phyloP scores from a whole-genome alignment of 2,797 vertebrate species.

The Cirrhinus molitorella region DNA sequence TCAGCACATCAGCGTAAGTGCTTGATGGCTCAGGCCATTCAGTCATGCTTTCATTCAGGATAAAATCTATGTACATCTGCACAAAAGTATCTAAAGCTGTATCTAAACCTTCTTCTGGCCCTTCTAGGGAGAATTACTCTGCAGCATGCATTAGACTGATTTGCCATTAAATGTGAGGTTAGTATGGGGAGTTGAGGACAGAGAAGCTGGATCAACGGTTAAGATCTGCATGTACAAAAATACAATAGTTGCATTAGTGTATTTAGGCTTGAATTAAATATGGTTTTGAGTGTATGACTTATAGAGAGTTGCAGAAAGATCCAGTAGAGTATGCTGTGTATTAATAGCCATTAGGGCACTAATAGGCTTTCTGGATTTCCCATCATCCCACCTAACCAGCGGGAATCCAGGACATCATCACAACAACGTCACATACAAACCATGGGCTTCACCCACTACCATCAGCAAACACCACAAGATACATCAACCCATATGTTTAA shows the following conservation, averaged over 20 bases:
- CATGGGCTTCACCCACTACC: slow-evolving; percentile 13
- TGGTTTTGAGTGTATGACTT: not conserved
- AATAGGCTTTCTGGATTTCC: slow-evolving; percentile 84
- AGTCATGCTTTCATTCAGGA: not conserved
- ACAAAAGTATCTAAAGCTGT: slow-evolving; percentile 4
- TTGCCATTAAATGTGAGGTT: not conserved
- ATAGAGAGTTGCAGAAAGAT: not conserved
- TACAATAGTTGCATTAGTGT: not conserved
- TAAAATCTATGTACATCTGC: not conserved
- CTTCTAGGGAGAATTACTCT: slow-evolving; percentile 14
- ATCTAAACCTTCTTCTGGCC: slow-evolving; percentile 4
- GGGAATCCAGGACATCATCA: slow-evolving; percentile 69
- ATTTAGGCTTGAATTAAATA: slow-evolving; percentile 1
- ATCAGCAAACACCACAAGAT: not conserved
- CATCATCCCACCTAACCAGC: slow-evolving; percentile 74
- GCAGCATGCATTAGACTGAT: slow-evolving; percentile 9
- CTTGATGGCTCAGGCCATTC: slow-evolving; percentile 34
- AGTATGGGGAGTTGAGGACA: not conserved
- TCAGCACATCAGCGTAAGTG: not conserved
- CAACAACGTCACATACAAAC: slow-evolving; percentile 43
- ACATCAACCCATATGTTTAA: not conserved
- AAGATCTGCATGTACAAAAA: not conserved
- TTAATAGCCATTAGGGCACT: slow-evolving; percentile 70
- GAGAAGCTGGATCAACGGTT: not conserved
- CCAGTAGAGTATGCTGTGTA: slow-evolving; percentile 60